Percentiles rank a stretch among this genome's conserved stretches.
phyloP scores from a whole-genome alignment of 2,888 invertebrate genomes.

The Meteorus colon region DNA sequence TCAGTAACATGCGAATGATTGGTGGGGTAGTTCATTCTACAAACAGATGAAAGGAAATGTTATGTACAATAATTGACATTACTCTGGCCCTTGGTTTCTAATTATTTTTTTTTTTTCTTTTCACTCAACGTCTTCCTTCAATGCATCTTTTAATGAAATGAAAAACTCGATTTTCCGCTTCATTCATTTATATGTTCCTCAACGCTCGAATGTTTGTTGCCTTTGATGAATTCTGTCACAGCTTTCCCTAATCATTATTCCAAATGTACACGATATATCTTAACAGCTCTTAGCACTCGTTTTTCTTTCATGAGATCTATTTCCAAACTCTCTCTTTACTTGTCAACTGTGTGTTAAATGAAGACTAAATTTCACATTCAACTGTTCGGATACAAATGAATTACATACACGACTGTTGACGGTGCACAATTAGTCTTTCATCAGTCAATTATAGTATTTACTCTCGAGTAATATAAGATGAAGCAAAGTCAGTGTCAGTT shows the following conservation, averaged over 20 bases:
- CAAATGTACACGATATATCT: conserved; percentile 39
- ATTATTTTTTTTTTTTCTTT: neutral
- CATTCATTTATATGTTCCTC: neutral
- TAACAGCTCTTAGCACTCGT: neutral
- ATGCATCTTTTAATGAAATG: neutral
- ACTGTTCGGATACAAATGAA: no score
- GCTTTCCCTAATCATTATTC: conserved; percentile 58
- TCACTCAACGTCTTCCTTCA: neutral
- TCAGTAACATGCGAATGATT: neutral
- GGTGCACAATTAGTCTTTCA: no score
- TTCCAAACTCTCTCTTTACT: conserved; percentile 5
- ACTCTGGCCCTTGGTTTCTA: neutral
- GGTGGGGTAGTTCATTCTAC: neutral
- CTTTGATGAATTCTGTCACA: conserved; percentile 47
- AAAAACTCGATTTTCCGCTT: neutral
- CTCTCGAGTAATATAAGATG: no score
- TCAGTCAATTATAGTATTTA: no score
- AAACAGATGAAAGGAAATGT: neutral
- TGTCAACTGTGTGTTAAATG: neutral
- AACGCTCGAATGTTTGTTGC: conserved; percentile 24
- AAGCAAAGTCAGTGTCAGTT: no score
- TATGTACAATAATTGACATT: no score
- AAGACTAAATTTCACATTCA: neutral
- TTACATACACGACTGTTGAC: no score
- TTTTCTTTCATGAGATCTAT: neutral